Base-by-base conservation (phyloP, 1,140 invertebrate genomes). In the Drosophila virilis region DNA sequence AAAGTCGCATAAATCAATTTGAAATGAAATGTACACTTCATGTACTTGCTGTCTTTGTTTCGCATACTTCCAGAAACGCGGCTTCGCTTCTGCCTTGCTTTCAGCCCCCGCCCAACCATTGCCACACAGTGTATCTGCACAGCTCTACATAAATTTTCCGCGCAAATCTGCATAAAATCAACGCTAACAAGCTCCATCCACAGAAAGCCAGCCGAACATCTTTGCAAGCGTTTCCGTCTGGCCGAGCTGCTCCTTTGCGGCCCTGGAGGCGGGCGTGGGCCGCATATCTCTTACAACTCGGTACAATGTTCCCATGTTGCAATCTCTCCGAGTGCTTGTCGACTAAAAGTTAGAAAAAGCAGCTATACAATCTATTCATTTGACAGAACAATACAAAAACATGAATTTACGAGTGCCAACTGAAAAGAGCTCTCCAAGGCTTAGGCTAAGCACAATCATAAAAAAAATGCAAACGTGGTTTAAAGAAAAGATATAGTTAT, bases 151-250 rank as follows among this genome's bases (percentile, higher is more conserved):
- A 86, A 86, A 86, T 86, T 80, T 83, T 77, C 76, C 51, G 69
- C 62, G 77, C 55, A 89, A 86, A 86, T 88, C 83, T 86, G 83
- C 83, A 86, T 86, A 86, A 86, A 86, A 86, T 86, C 83, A 86
- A 77, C 79, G 83, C 83, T 89, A 86, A 86, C 83, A 86, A 88
- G 73, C 69, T 68, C 75, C 68, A 74, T 76, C 71, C 64, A 52
- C 64, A 17, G 22, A 46, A 52, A 62, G 65, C 52, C 76, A 79
- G 64, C 72, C 83, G 71, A 45, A 79, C 82, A 88, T 86, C 83
- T 82, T 82, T 78, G 64, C 67, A 62, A 66, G 77, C 59, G 54
- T 65, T 77, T 73, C 73, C 80, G 60, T 84, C 37, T 33, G 43
- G 51, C 17, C 62, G 55, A 54, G 37, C 65, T 68, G 59, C 48